Base-by-base conservation (phyloP, 1,140 invertebrate species). In the Metaphire vulgaris region DNA sequence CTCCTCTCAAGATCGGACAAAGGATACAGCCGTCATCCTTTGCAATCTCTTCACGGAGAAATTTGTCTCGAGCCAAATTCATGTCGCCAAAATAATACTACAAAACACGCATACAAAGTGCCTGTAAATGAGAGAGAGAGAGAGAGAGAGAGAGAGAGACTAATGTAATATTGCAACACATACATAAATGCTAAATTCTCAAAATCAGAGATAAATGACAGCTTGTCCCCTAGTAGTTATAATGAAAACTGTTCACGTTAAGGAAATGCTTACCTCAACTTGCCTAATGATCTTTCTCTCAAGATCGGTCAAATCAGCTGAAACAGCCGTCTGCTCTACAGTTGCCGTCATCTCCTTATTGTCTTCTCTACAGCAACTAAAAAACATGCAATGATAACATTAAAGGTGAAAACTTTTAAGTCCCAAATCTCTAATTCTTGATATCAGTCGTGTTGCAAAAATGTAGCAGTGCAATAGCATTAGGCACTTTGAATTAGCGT, bases 61-160 rank as follows among this genome's bases (percentile, higher is more conserved):
- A 98, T 83, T 94, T 96, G 83, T 98, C 96, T 78, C 90, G 89
- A 2, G 91, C 90, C 66, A 98, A 88, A 85, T 98, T 98, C 1
- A 92, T 89, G 84, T 98, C 92, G 74, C 95, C 90, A 85, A 92
- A 92, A 77, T 92, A 92, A 79, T 91, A 92, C 90, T 92, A 79
- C 76, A 88, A 73, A 14, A 32, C 28, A 1, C 28, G 31, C 1
- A 2, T 29, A 29, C 26, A 1, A 71, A n/a, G 26, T 71, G n/a
- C 33, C 28, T 31, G 30, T 14, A 1, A n/a, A 33, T 31, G 12
- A 32, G 33, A 1, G 31, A 31, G 0, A n/a, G 14, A 32, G 28
- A 1, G 28, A 71, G 0, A 71, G 12, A 31, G 33, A 71, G 21
- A 32, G n/a, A 26, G 26, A 15, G 2, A 30, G n/a, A 32, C 56